Evolutionary conservation across 2,888 invertebrate genomes (phyloP).

Genomic region (Priocnemis perturbator): DNA sequence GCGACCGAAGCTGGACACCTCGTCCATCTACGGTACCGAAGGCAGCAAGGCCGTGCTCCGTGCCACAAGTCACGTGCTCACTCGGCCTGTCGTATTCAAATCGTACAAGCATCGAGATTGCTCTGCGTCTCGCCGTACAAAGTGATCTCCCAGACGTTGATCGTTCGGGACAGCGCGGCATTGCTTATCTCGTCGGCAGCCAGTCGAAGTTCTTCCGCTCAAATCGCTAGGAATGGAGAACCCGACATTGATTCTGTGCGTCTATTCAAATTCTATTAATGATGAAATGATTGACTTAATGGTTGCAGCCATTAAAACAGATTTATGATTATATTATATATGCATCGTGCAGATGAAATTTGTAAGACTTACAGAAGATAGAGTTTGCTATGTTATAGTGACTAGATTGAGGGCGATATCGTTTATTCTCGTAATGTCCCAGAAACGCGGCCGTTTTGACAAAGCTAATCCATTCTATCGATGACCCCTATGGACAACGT

Average conservation of each 20-base stretch:
- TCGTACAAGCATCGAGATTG: constrained; percentile 34
- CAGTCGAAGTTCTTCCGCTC: too few species aligned
- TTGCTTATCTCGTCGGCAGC: constrained; percentile 14
- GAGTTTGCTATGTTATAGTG: too few species aligned
- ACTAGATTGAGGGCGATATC: too few species aligned
- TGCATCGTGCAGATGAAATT: too few species aligned
- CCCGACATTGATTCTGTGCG: too few species aligned
- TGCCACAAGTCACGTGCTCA: constrained; percentile 41
- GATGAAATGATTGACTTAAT: too few species aligned
- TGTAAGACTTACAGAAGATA: too few species aligned
- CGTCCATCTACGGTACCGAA: constrained; percentile 42
- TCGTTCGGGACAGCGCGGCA: constrained; percentile 22
- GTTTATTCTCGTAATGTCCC: too few species aligned
- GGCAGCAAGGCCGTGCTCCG: constrained; percentile 35
- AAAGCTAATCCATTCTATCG: constrained; percentile 30
- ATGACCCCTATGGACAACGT: constrained; percentile 14
- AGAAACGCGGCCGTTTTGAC: constrained; percentile 27
- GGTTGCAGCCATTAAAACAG: too few species aligned
- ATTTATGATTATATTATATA: too few species aligned
- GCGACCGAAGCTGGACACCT: constrained; percentile 9
- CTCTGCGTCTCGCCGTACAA: constrained; percentile 35
- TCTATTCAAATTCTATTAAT: too few species aligned
- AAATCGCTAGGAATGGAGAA: too few species aligned
- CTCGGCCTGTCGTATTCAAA: constrained; percentile 43
- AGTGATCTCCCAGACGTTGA: constrained; percentile 19